Base-by-base conservation (phyloP, 2,797 vertebrate species). In the Philypnodon macrostomus region DNA sequence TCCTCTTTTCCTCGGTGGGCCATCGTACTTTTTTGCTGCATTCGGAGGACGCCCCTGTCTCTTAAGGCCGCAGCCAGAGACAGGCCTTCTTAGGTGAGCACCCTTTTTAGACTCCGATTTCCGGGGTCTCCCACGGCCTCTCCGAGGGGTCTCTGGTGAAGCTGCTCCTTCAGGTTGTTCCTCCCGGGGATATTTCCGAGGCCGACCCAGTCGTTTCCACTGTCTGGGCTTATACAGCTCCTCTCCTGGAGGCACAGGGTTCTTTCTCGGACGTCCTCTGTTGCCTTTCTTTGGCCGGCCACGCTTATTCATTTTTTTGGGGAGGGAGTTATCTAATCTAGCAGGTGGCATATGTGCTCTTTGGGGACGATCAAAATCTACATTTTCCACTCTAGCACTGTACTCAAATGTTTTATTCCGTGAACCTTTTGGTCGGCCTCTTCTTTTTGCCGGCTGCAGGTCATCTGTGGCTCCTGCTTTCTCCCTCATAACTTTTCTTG, bases 201-300 rank as follows among this genome's bases (percentile, higher is more conserved):
- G 89, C 42, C 90, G 77, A 17, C 89, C 89, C 0, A 91, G 79
- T 0, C 87, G 88, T 61, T 91, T 91, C 73, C 86, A 90, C 0
- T 89, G 67, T 67, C 58, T 84, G 0, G 87, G 82, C 62, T 80
- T 85, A 38, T 81, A 81, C 2, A 68, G 40, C 30, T 89, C 88
- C 23, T 83, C 85, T 0, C 73, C 44, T 0, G 85, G 54, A 0
- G 68, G 71, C n/a, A 83, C 47, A 5, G 88, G 89, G 24, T 83
- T 52, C 44, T 91, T 91, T 58, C 89, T 47, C 8, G 44, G 88
- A 17, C 89, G 69, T 16, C 90, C 89, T 10, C 85, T 69, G 49
- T 73, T 74, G 7, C 64, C 47, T 58, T 84, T 79, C 63, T 29
- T 81, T 0, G 81, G 81, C 29, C 74, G 71, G 13, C 82, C 85